Evolutionary conservation across 2,888 invertebrate species (phyloP).

Genomic region (Cabera pusaria): DNA sequence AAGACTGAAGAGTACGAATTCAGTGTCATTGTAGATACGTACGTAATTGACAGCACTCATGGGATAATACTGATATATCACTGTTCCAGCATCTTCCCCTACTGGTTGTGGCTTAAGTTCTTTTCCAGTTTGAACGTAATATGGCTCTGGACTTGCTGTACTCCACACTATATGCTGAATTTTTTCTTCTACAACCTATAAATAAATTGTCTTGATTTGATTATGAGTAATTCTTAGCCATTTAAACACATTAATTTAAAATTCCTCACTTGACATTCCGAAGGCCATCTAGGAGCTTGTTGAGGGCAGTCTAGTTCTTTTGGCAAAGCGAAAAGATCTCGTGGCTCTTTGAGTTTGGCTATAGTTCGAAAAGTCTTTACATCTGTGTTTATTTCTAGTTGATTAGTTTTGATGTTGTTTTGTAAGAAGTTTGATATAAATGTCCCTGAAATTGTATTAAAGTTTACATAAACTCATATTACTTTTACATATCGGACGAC

Average conservation of each 20-base stretch:
- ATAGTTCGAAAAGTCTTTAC: constrained; percentile 84
- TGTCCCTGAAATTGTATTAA: constrained; percentile 65
- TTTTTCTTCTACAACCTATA: constrained; percentile 91
- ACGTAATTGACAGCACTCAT: constrained; percentile 95
- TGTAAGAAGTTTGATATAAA: constrained; percentile 85
- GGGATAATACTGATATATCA: constrained; percentile 93
- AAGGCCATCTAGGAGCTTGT: constrained; percentile 93
- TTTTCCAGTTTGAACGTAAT: constrained; percentile 89
- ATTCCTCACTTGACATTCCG: constrained; percentile 91
- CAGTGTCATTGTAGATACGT: too few relatives aligned
- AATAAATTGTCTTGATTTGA: constrained; percentile 8
- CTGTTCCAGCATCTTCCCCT: constrained; percentile 92
- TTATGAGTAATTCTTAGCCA: constrained; percentile 3
- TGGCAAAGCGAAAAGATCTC: constrained; percentile 88
- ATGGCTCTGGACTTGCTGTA: constrained; percentile 90
- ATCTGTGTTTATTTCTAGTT: constrained; percentile 87
- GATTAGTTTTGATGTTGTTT: constrained; percentile 86
- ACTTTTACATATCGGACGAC: constrained; percentile 7
- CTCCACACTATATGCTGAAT: constrained; percentile 90
- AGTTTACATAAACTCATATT: constrained; percentile 10
- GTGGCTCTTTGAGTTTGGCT: constrained; percentile 86
- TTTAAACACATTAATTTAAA: too few relatives aligned
- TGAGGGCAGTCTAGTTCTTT: constrained; percentile 88
- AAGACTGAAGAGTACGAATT: too few relatives aligned
- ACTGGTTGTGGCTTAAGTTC: constrained; percentile 93